phyloP scores from a whole-genome alignment of 2,797 vertebrate genomes.

The Nasua narica region DNA sequence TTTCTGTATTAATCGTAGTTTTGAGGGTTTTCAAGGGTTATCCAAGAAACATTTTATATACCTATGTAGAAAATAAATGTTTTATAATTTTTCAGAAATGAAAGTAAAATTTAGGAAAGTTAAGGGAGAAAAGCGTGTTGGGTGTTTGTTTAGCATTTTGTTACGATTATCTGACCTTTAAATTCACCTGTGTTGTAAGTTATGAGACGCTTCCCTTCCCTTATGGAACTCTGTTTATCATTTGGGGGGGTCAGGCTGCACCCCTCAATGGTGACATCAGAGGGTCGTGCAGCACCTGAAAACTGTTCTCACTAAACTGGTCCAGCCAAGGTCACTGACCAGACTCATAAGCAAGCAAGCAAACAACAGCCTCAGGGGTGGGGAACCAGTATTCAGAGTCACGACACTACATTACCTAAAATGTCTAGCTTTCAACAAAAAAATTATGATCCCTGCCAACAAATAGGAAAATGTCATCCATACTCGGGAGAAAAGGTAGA shows the following conservation, averaged over 20 bases:
- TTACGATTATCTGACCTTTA: not conserved
- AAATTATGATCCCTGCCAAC: not conserved
- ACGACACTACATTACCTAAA: not conserved
- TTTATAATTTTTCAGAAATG: not conserved
- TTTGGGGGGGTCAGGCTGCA: not conserved
- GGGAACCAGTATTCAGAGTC: not conserved
- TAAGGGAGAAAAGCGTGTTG: not conserved
- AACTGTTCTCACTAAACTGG: not conserved
- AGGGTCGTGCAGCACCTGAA: fast-evolving
- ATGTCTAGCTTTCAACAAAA: not conserved
- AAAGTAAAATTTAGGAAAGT: not conserved
- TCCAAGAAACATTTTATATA: not conserved
- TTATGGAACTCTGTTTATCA: not conserved
- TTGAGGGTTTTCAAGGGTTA: not conserved
- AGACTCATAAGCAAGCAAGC: not conserved
- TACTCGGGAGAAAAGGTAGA: not conserved
- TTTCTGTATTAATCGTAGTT: not conserved
- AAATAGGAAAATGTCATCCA: not conserved
- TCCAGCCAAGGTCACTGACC: too few species aligned
- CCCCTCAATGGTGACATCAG: not conserved
- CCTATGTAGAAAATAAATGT: not conserved
- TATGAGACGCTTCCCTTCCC: not conserved
- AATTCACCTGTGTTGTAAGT: not conserved
- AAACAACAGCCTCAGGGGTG: not conserved
- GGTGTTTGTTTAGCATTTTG: not conserved